Evolutionary conservation across 2,888 invertebrate species (phyloP), one percentile per base, ranked within the genome.

Genomic region (Lymantria monacha): DNA sequence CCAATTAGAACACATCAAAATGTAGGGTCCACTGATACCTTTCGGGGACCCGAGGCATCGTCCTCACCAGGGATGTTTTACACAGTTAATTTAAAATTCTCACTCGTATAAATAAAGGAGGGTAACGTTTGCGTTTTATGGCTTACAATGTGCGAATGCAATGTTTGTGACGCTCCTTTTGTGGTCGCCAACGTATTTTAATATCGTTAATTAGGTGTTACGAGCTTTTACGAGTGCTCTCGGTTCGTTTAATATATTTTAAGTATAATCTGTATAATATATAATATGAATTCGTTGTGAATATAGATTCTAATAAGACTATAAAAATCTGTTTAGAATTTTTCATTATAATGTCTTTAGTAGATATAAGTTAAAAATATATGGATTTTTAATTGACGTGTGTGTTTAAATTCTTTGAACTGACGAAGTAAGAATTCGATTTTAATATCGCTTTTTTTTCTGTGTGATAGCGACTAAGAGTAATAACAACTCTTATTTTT

Each of bases 71-170:
- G 87, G 86, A 78, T 75, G 82, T 81, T 87, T 83, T 87, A 90
- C 85, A 79, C 87, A 87, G 89, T 91, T 91, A 91, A 91, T 91
- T 91, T 90, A 88, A 91, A 91, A 90, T 90, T 87, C 89, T 87
- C 89, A 85, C 85, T 85, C 83, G 86, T 83, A 90, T 89, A 90
- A 90, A 89, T 88, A 86, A 87, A 87, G 88, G 86, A 87, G 80
- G 89, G 89, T 85, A 86, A 70, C 89, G 87, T 77, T 91, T 91
- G 90, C 89, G 88, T 90, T 91, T 91, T 90, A 91, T 90, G 79
- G 90, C 85, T 81, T 78, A 84, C 84, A 83, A 83, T 76, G 88
- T 87, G 87, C 87, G 87, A 87, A 88, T 83, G 85, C 85, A 84
- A 80, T 81, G 85, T 80, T 81, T 75, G 80, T 74, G 85, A 81